phyloP scores from a whole-genome alignment of 2,888 invertebrate species.

The Noctua comes region DNA sequence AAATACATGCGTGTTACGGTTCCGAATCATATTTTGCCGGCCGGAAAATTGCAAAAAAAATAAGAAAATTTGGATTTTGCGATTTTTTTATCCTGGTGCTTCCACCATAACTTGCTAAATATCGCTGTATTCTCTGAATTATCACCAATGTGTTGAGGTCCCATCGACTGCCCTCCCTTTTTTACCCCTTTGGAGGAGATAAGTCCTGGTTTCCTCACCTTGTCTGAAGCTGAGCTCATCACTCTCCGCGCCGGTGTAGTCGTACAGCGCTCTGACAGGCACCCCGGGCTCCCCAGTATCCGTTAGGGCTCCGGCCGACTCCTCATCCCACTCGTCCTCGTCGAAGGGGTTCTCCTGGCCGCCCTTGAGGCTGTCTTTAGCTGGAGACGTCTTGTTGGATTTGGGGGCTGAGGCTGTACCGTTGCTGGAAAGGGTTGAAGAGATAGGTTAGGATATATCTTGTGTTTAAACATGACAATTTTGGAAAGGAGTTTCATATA shows the following conservation, averaged over 20 bases:
- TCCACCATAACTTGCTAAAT: background rate
- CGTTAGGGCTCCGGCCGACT: constrained; percentile 95
- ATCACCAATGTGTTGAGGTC: background rate
- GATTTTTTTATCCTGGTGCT: too few species aligned
- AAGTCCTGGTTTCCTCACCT: constrained; percentile 89
- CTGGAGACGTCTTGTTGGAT: constrained; percentile 83
- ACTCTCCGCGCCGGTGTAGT: constrained; percentile 99
- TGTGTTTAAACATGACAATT: background rate
- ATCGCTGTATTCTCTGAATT: background rate
- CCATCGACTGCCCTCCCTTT: background rate
- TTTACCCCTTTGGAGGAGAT: background rate
- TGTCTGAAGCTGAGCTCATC: constrained; percentile 99
- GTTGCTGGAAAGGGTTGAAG: constrained; percentile 76
- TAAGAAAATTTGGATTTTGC: too few species aligned
- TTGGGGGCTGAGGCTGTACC: constrained; percentile 85
- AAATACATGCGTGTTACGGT: too few species aligned
- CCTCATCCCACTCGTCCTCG: constrained; percentile 95
- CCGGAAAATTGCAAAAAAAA: too few species aligned
- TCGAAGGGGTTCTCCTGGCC: constrained; percentile 95
- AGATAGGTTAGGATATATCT: background rate
- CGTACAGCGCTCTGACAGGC: constrained; percentile 98
- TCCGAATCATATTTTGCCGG: too few species aligned
- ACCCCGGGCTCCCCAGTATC: constrained; percentile 98
- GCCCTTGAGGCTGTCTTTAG: constrained; percentile 76
- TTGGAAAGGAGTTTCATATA: background rate